Evolutionary conservation across 23 tunicate genomes (phyloP), one percentile per base, ranked within the genome.

Genomic region (Ascidia mentula): DNA sequence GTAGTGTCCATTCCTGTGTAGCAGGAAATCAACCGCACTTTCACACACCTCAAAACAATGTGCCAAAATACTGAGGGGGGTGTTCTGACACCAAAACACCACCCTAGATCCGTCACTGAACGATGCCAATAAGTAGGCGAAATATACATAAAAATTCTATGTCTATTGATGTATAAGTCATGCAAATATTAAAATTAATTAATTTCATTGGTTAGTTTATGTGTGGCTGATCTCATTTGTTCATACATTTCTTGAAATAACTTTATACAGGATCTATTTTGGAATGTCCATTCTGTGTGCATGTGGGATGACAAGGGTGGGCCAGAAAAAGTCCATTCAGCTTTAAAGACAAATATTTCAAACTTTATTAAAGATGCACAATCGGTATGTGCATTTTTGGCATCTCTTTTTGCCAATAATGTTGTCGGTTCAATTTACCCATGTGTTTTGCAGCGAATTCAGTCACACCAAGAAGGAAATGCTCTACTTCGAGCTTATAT

Each of bases 281-380:
- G 90, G 87, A 89, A 91, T 77, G 81, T 91, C 9, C 79, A 91
- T 60, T 37, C 90, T 13, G 86, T 86, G 32, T 91, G 90, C 60
- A 69, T 86, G 45, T 91, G 97, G 97, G 97, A 91, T 72, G 82
- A 91, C 36, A 75, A 72, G 31, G 79, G 69, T 6, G 97, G 97
- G 22, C 83, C 85, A 0, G 69, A 81, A 13, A 78, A 91, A 65
- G 80, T 91, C 18, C 81, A 91, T 40, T 40, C 59, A 5, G 97
- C 90, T 18, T 42, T 91, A 80, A 60, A 81, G 59, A 82, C 71
- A 36, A 82, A 75, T 26, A 91, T 91, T 71, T 34, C 71, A 5
- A 72, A 59, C 34, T 91, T 86, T 76, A 82, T 91, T 30, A 81
- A 75, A 46, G 87, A 77, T 37, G 89, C 90, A 0, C 85, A 91